Evolutionary conservation across 1,140 invertebrate genomes (phyloP), one percentile per base, ranked within the genome.

Genomic region (Manduca sexta): DNA sequence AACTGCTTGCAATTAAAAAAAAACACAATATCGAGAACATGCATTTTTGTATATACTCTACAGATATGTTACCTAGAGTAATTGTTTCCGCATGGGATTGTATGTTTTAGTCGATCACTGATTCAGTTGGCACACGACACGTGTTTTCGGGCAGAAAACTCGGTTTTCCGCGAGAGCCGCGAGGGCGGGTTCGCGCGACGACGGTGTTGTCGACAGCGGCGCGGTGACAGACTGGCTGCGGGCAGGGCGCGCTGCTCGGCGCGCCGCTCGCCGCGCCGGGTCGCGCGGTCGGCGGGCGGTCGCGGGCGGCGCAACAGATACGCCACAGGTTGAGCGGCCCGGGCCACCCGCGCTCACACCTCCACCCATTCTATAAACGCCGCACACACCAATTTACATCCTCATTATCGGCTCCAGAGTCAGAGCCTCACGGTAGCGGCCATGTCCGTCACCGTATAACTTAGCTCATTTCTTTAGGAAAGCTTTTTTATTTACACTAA

Each of bases 291-390:
- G 55, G 62, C 68, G 64, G n/a, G n/a, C n/a, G n/a, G n/a, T 26
- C 21, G 21, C 21, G 21, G 66, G 64, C 65, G 64, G 75, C 74
- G 78, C 78, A 82, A 82, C 78, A 82, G 75, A 77, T 79, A 79
- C 72, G 77, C 79, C 69, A 84, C 80, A 84, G 80, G 80, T 84
- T 84, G 61, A 61, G 61, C 56, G 66, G 58, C 60, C 60, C 57
- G 58, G 57, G 63, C 43, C 45, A 67, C 70, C 70, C 66, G 68
- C 69, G 35, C 60, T 38, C 56, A 30, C 45, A 38, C 41, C 58
- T 41, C 40, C 17, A 54, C 43, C 50, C 63, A 55, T 43, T 52
- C 60, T 52, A 39, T 43, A 14, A 48, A 51, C 59, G 55, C 60
- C 66, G 59, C 59, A 55, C 63, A 64, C 64, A 50, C 59, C 69